Evolutionary conservation across 2,113 vertebrate species (phyloP), one percentile per base, ranked within the genome.

Genomic region (Oreochromis tanganicae): DNA sequence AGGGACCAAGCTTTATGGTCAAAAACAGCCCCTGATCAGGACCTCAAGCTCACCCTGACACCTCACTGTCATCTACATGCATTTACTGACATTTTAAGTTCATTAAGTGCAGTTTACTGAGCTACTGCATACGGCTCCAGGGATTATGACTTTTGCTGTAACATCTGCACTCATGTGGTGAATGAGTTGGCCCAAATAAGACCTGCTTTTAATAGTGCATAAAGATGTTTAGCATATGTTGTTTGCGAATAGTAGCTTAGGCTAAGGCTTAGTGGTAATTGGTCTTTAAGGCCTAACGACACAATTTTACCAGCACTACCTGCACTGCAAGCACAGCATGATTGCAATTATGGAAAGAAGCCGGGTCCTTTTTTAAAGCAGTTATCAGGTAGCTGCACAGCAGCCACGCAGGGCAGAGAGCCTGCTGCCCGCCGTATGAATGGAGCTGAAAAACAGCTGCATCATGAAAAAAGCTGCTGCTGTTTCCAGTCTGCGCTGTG

Each of bases 381-480:
- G 4, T 34, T 56, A 12, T 50, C 41, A 14, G 81, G 63, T 32
- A 7, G 57, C 86, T 87, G 84, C 63, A 66, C 56, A 68, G 80
- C 32, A 85, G 88, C 85, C 88, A 34, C 48, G 12, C 89, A 29
- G 79, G 52, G 52, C 75, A 54, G 43, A 19, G 82, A 29, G 89
- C 9, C 66, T 0, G 78, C 32, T 36, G 89, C 27, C 50, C 10
- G 81, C 46, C 5, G 41, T n/a, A 24, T 92, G 89, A 93, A 90
- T 90, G 89, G 82, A 82, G 68, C 12, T 38, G 56, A 29, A 48
- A 93, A 94, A 94, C 78, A 48, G 91, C 92, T 85, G 8, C 97
- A 97, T 98, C 98, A 98, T 89, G 97, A 97, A 91, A 97, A 98
- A 85, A 7, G 81, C 97, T 85, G 97, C 97, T 85, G 81, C 97